Evolutionary conservation across 2,888 invertebrate species (phyloP), one percentile per base, ranked within the genome.

Genomic region (Clivina fossor): DNA sequence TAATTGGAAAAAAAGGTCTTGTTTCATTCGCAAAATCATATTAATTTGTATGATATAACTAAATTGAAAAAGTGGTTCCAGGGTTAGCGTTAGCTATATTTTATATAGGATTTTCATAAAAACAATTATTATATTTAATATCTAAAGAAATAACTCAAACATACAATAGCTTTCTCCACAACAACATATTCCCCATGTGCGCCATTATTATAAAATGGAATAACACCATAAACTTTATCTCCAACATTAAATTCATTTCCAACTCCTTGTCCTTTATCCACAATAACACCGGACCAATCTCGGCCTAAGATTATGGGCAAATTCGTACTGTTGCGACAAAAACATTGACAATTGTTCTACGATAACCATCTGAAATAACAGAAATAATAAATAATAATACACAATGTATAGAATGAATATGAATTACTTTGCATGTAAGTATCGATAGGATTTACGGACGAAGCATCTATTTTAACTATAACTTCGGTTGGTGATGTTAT

Each of bases 371-470:
- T 90, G 69, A 47, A 65, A 64, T 37, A 54, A 38, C 13, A 32
- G 38, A 4, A 11, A 51, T 24, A 30, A 19, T 38, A 26, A 18
- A 48, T 3, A 13, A 11, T 22, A 32, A 16, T 22, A 13, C 7
- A 11, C 15, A 63, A 13, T 38, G 13, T 15, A 15, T 20, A 33
- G 2, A 9, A 20, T 13, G 26, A 9, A 37, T 38, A 22, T 50
- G 62, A 63, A 72, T 68, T 76, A 88, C 89, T 80, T 64, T 86
- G 77, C 91, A 96, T 93, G 57, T 82, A 82, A 4, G 87, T 74
- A 76, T 98, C 97, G 54, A 97, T 85, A 1, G 96, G 94, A 77
- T 98, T 98, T 13, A 98, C 78, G 46, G 93, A 88, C n/a, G 94
- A 80, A 26, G 93, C 86, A 65, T 81, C 77, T 26, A 97, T 88